Base-by-base conservation (phyloP, 64 coral and sea anemone species). In the Trachythela sp. region DNA sequence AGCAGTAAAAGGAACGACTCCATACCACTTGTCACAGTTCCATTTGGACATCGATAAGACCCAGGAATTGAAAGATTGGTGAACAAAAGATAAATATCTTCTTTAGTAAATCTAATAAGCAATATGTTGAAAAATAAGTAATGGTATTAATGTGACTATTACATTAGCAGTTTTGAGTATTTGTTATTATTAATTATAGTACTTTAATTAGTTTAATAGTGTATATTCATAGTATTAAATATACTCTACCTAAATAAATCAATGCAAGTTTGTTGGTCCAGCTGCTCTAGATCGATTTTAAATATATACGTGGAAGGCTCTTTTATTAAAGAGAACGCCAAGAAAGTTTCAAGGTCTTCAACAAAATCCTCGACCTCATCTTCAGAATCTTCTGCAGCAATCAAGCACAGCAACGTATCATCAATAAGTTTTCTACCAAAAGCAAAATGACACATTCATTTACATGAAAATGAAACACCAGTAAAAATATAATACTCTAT, bases 231-330 rank as follows among this genome's bases (percentile, higher is more conserved):
- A 24, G 29, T 32, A 84, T 43, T 36, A 36, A n/a, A n/a, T n/a
- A n/a, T n/a, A n/a, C n/a, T n/a, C n/a, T 91, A 91, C 84, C 89
- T 91, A 34, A 85, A 86, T 49, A 70, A 37, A 17, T 86, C 84
- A 33, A 91, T 91, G 72, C 56, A 92, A 43, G 17, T 68, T 60
- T 92, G 60, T 33, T 92, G 68, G 31, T 92, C 85, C 24, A 92
- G 33, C 48, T 39, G 37, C 32, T 92, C 85, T 15, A 87, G 43
- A 83, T 87, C 40, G 14, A 88, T 87, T 51, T 39, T 87, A 83
- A 92, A 87, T 36, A 40, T 45, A 9, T 41, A 22, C 39, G 41
- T 40, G 13, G 40, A 38, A 40, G 84, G 85, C 43, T 87, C 84
- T 75, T 87, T 87, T 35, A 31, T n/a, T 39, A 87, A 48, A 42